A percentile compares a stretch with the other conserved stretches of the same genome.
Evolutionary conservation across 2,888 invertebrate species (phyloP).

Genomic region (Hypercompe scribonia): DNA sequence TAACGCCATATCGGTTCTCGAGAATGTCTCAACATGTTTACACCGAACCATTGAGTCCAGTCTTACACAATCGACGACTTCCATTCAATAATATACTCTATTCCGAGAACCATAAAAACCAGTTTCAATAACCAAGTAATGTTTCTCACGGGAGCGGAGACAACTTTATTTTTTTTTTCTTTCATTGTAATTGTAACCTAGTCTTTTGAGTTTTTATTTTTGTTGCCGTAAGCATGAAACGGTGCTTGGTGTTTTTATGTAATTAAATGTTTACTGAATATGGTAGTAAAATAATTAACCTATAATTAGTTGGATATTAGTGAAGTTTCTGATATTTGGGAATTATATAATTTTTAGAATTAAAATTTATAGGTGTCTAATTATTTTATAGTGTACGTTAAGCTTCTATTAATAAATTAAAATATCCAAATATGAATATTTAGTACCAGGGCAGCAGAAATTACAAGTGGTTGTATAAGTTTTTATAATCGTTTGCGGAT

Average conservation of each 20-base stretch:
- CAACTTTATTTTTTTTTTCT: conserved; percentile 32
- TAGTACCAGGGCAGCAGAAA: not conserved
- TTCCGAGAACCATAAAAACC: not conserved
- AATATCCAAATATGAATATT: not conserved
- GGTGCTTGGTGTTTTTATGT: conserved; percentile 1
- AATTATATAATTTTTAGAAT: not conserved
- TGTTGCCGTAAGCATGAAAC: conserved; percentile 28
- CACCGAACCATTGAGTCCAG: conserved; percentile 14
- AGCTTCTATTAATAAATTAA: no score
- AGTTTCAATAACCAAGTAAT: conserved; percentile 7
- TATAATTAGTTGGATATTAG: not conserved
- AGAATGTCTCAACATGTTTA: conserved; percentile 17
- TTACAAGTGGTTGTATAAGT: not conserved
- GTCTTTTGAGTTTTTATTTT: conserved; percentile 26
- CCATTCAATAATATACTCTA: conserved; percentile 22
- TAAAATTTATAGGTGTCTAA: not conserved
- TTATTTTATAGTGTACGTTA: not conserved
- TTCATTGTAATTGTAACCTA: conserved; percentile 46
- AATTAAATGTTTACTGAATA: not conserved
- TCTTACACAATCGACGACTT: conserved; percentile 9
- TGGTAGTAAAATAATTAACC: not conserved
- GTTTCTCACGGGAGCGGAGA: conserved; percentile 38
- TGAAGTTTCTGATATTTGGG: not conserved
- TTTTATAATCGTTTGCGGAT: conserved; percentile 22
- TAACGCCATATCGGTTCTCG: conserved; percentile 5